Conservation (phyloP, 2,797 vertebrate genomes). For the Emydoidea blandingii region DNA sequence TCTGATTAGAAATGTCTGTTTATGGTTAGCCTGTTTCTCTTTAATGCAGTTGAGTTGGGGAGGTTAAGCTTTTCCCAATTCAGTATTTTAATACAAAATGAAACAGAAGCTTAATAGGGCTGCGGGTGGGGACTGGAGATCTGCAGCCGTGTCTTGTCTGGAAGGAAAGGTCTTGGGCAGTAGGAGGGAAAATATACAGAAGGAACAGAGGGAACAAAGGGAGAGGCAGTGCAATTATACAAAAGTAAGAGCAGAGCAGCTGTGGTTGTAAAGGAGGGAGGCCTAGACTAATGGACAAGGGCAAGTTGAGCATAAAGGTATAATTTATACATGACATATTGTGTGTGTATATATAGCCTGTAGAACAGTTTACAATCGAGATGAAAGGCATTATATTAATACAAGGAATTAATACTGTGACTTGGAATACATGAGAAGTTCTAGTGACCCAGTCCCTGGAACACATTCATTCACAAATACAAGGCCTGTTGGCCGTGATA, state of each 20-base stretch:
- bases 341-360: neutral
- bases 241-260: neutral
- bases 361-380: neutral
- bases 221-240: slow-evolving; percentile 7
- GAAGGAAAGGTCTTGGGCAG: slow-evolving; percentile 23
- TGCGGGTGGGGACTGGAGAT: neutral
- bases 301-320: slow-evolving; percentile 36
- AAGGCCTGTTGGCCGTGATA: neutral
- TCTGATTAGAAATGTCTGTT: neutral
- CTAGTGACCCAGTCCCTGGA: slow-evolving; percentile 12
- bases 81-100: neutral
- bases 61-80: neutral
- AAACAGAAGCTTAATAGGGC: slow-evolving; percentile 25
- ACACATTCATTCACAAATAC: neutral
- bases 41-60: neutral
- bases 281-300: slow-evolving; percentile 18
- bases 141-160: neutral
- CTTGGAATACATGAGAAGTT: neutral
- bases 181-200: neutral
- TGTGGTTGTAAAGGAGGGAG: neutral
- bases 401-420: neutral
- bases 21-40: neutral
- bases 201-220: slow-evolving; percentile 16
- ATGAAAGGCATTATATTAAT: slow-evolving; percentile 23
- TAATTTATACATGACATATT: slow-evolving; percentile 17